A percentile compares a stretch with the other conserved stretches of the same genome.
Conservation (phyloP, 2,797 vertebrate genomes). For the Enoplosus armatus region DNA sequence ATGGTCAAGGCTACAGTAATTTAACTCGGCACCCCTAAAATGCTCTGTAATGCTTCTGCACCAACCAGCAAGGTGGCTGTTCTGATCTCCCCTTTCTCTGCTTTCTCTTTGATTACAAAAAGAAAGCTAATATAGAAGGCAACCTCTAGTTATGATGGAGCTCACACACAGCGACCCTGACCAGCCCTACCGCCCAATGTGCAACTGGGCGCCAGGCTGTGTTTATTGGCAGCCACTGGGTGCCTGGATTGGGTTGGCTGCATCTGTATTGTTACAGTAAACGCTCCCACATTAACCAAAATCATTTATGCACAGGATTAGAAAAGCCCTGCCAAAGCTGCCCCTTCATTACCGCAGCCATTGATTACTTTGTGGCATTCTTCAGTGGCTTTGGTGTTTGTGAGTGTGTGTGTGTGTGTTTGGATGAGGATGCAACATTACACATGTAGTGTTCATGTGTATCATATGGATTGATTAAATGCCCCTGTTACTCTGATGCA, state of each 20-base stretch:
- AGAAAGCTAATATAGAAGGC: conserved; percentile 11
- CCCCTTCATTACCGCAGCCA: conserved; percentile 47
- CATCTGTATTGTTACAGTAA: conserved; percentile 48
- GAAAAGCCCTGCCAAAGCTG: conserved; percentile 49
- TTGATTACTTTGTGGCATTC: conserved; percentile 53
- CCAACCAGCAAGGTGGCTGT: not conserved
- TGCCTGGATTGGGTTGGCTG: conserved; percentile 34
- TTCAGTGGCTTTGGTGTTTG: conserved; percentile 32
- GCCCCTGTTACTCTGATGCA: not conserved
- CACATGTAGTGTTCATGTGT: not conserved
- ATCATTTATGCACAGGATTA: conserved; percentile 52
- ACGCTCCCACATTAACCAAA: conserved; percentile 46
- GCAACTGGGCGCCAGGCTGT: conserved; percentile 34
- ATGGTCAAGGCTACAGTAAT: not conserved
- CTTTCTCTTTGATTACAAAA: conserved; percentile 33
- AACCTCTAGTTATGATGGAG: conserved; percentile 25
- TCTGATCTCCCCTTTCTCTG: not conserved
- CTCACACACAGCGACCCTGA: conserved; percentile 32
- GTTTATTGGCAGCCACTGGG: conserved; percentile 45
- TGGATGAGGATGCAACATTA: not conserved
- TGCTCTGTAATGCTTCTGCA: not conserved
- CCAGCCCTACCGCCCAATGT: conserved; percentile 45
- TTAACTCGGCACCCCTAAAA: not conserved
- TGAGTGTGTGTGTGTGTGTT: not conserved
- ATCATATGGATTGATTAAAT: conserved; percentile 1